A percentile compares a stretch with the other conserved stretches of the same genome.
phyloP scores from a whole-genome alignment of 2,113 vertebrate genomes.

The Erinaceus europaeus region DNA sequence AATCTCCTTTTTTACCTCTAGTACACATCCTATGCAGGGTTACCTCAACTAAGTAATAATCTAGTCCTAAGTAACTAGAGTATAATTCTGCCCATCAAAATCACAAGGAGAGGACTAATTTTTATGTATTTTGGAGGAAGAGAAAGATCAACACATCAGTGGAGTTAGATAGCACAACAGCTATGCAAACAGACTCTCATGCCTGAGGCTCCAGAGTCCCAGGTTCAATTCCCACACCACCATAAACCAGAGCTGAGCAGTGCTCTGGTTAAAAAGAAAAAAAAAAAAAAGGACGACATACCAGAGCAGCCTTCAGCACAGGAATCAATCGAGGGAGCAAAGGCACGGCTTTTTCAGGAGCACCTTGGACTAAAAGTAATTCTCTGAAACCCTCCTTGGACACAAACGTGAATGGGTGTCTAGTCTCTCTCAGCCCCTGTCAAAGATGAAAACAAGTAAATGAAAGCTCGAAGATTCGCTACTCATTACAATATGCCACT shows the following conservation, averaged over 20 bases:
- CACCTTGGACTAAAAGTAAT: slow-evolving; percentile 80
- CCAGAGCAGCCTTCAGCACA: slow-evolving; percentile 84
- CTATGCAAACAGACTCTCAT: no score
- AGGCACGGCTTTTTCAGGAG: slow-evolving; percentile 82
- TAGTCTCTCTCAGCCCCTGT: slow-evolving; percentile 87
- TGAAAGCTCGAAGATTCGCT: no score
- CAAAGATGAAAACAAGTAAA: slow-evolving; percentile 45
- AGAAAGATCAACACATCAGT: no score
- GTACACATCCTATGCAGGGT: neutral
- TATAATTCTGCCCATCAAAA: neutral
- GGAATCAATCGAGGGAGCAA: slow-evolving; percentile 84
- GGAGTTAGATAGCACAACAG: no score
- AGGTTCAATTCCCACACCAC: no score
- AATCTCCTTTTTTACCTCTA: neutral
- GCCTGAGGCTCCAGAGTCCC: no score
- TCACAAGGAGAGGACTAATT: neutral
- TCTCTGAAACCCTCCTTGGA: slow-evolving; percentile 87
- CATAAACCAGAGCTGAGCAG: no score
- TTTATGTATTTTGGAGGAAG: neutral
- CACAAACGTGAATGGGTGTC: slow-evolving; percentile 87
- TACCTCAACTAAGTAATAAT: neutral
- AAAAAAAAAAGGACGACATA: slow-evolving; percentile 71
- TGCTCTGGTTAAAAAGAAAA: no score
- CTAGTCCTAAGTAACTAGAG: neutral
- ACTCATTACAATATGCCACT: neutral